Evolutionary conservation across 2,797 vertebrate species (phyloP), one percentile per base, ranked within the genome.

Genomic region (Eptatretus atami): DNA sequence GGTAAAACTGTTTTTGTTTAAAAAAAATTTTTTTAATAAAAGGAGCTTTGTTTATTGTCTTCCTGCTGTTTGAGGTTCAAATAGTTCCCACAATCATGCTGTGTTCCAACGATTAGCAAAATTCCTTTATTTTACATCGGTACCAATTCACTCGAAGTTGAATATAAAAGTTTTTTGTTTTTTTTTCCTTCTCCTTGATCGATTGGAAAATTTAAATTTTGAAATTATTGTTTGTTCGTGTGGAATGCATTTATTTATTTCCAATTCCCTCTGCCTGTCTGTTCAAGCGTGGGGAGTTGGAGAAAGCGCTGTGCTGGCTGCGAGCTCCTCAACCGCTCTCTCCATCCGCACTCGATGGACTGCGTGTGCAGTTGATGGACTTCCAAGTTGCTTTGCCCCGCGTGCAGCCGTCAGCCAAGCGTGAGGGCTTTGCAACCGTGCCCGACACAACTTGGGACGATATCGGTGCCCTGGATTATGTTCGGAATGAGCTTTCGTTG

Each of bases 381-480:
- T 98, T 98, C 69, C 74, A 73, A 71, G 69, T 70, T 6, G 80
- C 88, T 0, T 72, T 98, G 64, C 67, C 78, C 65, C 75, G 75
- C 1, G 80, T 98, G 13, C 90, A 98, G 63, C 90, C 90, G 3
- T 95, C 88, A 6, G 87, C 90, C 66, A 94, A 94, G 74, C 81
- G 90, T 63, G 90, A 98, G 73, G 90, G 90, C 69, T 98, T 98
- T 60, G 81, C 84, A 69, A 98, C 90, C 0, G 79, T 95, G 52
- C 88, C 90, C 1, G 82, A 84, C 54, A 88, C 95, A 69, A 88
- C 81, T 1, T 98, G 90, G 90, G 81, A 80, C 9, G 83, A 92
- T 63, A 76, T 98, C 0, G 90, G 90, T 14, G 90, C 90, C 10
- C 76, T 98, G 71, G 81, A 83, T 70, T 81, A 82, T 66, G 72